Evolutionary conservation across 2,888 invertebrate genomes (phyloP).

Genomic region (Caenorhabditis macrosperma): DNA sequence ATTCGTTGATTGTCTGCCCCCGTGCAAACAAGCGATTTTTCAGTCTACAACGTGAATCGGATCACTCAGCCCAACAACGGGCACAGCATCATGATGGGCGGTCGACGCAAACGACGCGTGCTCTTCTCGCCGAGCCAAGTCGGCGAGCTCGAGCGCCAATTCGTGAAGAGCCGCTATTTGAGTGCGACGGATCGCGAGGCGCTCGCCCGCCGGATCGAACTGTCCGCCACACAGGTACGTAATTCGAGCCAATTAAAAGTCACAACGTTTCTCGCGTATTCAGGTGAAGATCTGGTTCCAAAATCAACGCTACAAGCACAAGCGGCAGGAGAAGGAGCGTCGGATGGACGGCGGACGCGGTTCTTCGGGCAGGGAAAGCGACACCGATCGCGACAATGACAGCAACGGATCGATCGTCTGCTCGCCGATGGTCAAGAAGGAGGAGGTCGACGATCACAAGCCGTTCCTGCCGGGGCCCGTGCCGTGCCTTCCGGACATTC

Average conservation of each 20-base stretch:
- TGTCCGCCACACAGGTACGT: slow-evolving; percentile 88
- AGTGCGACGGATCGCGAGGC: slow-evolving; percentile 92
- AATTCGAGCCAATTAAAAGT: slow-evolving; percentile 59
- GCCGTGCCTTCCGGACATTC: slow-evolving; percentile 56
- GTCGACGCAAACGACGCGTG: slow-evolving; percentile 89
- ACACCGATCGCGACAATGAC: slow-evolving; percentile 28
- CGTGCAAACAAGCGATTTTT: slow-evolving; percentile 33
- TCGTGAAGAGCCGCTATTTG: slow-evolving; percentile 90
- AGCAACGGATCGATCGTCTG: slow-evolving; percentile 34
- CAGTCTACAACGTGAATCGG: not conserved
- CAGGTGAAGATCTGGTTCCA: slow-evolving; percentile 74
- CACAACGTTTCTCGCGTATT: slow-evolving; percentile 35
- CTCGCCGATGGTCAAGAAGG: slow-evolving; percentile 35
- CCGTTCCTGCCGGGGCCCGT: slow-evolving; percentile 16
- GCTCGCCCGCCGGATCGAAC: slow-evolving; percentile 87
- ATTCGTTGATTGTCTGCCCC: slow-evolving; percentile 30
- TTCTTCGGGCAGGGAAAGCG: slow-evolving; percentile 18
- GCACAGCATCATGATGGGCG: slow-evolving; percentile 28
- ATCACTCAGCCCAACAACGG: not conserved
- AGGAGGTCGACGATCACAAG: slow-evolving; percentile 38
- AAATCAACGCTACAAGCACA: slow-evolving; percentile 73
- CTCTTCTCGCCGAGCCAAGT: slow-evolving; percentile 87
- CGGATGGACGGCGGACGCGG: slow-evolving; percentile 59
- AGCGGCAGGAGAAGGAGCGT: slow-evolving; percentile 64
- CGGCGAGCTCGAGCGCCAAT: slow-evolving; percentile 86